A percentile compares a stretch with the other conserved stretches of the same genome.
These are phyloP conservation scores for Anguilla megastoma DNA, from an alignment of 2,797 vertebrate genomes.

Conservation along the genomic window DNA sequence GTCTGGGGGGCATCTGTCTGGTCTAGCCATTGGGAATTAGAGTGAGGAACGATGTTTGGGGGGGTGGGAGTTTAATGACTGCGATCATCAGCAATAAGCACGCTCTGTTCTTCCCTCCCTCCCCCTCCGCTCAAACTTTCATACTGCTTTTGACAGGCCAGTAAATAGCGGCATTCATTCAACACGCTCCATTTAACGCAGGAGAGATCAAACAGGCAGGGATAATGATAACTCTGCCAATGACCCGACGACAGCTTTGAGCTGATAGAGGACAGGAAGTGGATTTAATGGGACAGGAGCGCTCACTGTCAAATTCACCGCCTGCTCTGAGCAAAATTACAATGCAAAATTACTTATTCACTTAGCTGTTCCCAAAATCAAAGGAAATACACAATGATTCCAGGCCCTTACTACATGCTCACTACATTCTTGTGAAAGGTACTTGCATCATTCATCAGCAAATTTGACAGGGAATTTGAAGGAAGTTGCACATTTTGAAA, in stretches of 20 bases:
- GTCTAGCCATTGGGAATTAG: neutral
- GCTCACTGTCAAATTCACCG: neutral
- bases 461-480: neutral
- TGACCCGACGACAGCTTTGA: conserved; percentile 26
- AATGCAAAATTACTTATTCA: neutral
- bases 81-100: neutral
- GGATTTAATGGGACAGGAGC: neutral
- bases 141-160: conserved; percentile 25
- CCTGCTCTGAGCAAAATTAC: neutral
- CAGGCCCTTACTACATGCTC: neutral
- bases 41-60: neutral
- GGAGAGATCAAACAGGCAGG: conserved; percentile 34
- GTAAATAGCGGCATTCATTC: conserved; percentile 42
- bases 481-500: neutral
- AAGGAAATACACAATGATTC: neutral
- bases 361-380: neutral
- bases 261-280: conserved; percentile 13
- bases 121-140: neutral
- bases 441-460: neutral
- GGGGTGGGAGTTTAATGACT: neutral
- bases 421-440: neutral
- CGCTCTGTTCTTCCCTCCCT: neutral
- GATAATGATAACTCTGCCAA: conserved; percentile 27
- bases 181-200: conserved; percentile 41
- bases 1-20: neutral